These are phyloP conservation scores for mouse (Mus musculus) DNA, from an alignment of 2,113 vertebrate species.

Conservation along the genomic window DNA sequence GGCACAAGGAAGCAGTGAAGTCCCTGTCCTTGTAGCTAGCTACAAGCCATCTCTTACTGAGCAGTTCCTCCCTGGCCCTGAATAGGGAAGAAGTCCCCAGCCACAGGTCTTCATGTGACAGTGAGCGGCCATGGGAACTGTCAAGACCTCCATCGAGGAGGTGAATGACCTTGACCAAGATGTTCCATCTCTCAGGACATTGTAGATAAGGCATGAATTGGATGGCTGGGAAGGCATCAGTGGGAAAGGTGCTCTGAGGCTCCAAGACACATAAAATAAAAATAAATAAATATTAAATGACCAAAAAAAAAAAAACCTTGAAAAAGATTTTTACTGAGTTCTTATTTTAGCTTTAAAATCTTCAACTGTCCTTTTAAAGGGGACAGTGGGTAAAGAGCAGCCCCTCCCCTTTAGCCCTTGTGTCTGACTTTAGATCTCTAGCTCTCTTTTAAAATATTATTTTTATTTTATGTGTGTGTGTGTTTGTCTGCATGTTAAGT, in stretches of 20 bases:
- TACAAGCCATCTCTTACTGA: background rate
- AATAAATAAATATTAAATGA: background rate
- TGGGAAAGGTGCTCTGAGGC: accelerated
- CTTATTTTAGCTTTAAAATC: background rate
- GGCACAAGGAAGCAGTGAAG: background rate
- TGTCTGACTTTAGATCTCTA: background rate
- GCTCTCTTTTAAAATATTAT: background rate
- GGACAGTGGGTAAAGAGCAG: background rate
- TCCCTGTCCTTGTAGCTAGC: background rate
- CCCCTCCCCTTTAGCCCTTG: background rate
- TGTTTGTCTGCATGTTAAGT: background rate
- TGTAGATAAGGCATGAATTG: background rate
- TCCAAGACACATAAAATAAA: background rate
- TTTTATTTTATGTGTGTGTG: background rate
- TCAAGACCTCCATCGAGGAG: background rate
- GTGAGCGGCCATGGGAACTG: background rate
- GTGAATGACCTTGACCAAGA: too few species aligned
- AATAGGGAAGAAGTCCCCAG: background rate
- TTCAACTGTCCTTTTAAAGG: background rate
- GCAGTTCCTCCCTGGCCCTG: background rate
- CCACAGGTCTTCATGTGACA: background rate
- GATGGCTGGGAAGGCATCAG: background rate
- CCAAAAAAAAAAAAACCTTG: background rate
- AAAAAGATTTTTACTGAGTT: background rate
- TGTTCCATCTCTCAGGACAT: background rate